A percentile compares a stretch with the other conserved stretches of the same genome.
Evolutionary conservation across 2,113 vertebrate genomes (phyloP).

Genomic region (Heterotilapia buettikoferi): DNA sequence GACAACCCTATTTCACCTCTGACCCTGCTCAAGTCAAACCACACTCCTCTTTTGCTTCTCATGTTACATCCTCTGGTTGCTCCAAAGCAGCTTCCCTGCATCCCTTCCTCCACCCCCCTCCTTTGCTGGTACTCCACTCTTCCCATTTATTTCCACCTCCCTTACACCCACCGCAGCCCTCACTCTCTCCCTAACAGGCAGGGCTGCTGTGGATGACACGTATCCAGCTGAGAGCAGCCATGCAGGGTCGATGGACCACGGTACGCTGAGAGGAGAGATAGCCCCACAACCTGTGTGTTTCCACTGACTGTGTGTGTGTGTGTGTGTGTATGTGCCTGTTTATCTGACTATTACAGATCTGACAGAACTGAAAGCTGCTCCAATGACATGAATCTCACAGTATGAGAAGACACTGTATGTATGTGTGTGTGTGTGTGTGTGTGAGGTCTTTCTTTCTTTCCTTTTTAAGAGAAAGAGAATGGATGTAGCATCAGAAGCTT

Average conservation of each 20-base stretch:
- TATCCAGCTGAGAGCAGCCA: conserved; percentile 66
- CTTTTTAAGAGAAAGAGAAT: background rate
- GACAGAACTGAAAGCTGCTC: conserved; percentile 16
- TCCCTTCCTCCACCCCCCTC: background rate
- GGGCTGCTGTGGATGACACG: conserved; percentile 61
- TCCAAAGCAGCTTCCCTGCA: background rate
- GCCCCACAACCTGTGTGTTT: background rate
- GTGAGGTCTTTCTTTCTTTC: background rate
- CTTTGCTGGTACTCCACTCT: background rate
- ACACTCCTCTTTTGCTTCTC: background rate
- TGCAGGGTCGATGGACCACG: conserved; percentile 62
- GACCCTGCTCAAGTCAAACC: conserved; percentile 19
- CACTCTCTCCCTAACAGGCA: conserved; percentile 51
- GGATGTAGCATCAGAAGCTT: background rate
- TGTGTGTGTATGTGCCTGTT: background rate
- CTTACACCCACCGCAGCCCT: conserved; percentile 24
- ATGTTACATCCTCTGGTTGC: conserved; percentile 4
- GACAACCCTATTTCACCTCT: conserved; percentile 46
- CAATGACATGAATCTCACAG: conserved; percentile 1
- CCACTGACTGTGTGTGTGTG: background rate
- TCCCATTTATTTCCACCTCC: conserved; percentile 44
- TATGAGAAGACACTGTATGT: background rate
- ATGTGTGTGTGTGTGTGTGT: background rate
- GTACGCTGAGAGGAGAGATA: conserved; percentile 34
- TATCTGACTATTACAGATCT: conserved; percentile 12